These are phyloP conservation scores for Pyxicephalus adspersus DNA, from an alignment of 2,113 vertebrate genomes.

Conservation along the genomic window DNA sequence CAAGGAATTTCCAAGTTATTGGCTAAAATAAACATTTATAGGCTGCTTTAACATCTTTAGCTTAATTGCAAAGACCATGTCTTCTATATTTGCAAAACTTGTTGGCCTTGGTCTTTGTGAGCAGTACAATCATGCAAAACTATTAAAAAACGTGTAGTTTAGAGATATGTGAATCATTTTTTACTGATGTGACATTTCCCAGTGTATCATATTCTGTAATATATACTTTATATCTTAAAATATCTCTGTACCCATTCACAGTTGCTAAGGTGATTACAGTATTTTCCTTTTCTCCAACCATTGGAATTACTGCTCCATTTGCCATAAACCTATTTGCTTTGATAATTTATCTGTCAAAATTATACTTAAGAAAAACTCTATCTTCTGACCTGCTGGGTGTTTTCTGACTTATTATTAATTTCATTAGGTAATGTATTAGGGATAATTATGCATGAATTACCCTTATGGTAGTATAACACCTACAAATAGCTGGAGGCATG, in stretches of 20 bases:
- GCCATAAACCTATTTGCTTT: constrained; percentile 3
- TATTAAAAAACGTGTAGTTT: neutral
- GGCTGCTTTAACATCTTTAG: no score
- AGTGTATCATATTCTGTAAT: constrained; percentile 12
- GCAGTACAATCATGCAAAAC: neutral
- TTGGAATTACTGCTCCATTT: neutral
- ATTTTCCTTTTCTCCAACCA: neutral
- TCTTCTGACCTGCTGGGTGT: neutral
- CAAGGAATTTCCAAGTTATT: no score
- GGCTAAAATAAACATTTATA: no score
- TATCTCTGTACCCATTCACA: constrained; percentile 13
- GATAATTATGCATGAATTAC: no score
- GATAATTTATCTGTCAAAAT: constrained; percentile 12
- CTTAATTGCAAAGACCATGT: no score
- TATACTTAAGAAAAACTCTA: neutral
- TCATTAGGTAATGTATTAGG: no score
- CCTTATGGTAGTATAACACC: no score
- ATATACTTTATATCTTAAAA: constrained; percentile 12
- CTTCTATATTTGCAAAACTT: no score
- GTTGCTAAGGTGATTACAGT: constrained; percentile 40
- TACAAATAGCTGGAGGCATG: no score
- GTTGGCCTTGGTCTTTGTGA: no score
- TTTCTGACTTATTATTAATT: no score
- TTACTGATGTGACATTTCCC: constrained; percentile 7
- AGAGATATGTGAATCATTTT: neutral